Evolutionary conservation across 2,888 invertebrate genomes (phyloP).

Genomic region (Pegoplata infirma): DNA sequence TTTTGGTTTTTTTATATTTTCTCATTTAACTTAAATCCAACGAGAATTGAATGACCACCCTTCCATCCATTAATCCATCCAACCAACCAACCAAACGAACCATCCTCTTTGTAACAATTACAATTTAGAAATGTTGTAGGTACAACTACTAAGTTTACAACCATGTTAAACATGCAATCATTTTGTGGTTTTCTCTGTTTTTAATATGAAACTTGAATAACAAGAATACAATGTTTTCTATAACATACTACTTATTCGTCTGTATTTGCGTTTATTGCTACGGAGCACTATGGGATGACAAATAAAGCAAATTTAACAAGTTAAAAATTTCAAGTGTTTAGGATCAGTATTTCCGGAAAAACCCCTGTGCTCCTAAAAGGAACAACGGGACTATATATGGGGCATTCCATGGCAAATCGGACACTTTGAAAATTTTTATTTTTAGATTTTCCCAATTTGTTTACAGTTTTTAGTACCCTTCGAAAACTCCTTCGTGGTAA

Average conservation of each 20-base stretch:
- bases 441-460: no score
- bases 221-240: neutral
- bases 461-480: no score
- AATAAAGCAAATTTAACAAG: no score
- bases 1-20: no score
- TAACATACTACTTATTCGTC: neutral
- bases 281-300: no score
- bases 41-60: neutral
- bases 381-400: no score
- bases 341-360: no score
- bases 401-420: no score
- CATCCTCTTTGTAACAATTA: neutral
- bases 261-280: neutral
- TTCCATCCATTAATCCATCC: neutral
- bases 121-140: neutral
- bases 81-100: neutral
- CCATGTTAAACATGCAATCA: slow-evolving; percentile 53
- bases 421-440: no score
- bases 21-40: neutral
- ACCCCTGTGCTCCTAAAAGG: no score
- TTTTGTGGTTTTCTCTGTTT: slow-evolving; percentile 43
- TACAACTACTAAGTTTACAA: slow-evolving; percentile 31
- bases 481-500: no score
- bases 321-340: no score
- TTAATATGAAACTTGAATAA: slow-evolving; percentile 27